These are phyloP conservation scores for Drosophila ercepeae DNA, from an alignment of 1,140 invertebrate genomes.

Conservation along the genomic window DNA sequence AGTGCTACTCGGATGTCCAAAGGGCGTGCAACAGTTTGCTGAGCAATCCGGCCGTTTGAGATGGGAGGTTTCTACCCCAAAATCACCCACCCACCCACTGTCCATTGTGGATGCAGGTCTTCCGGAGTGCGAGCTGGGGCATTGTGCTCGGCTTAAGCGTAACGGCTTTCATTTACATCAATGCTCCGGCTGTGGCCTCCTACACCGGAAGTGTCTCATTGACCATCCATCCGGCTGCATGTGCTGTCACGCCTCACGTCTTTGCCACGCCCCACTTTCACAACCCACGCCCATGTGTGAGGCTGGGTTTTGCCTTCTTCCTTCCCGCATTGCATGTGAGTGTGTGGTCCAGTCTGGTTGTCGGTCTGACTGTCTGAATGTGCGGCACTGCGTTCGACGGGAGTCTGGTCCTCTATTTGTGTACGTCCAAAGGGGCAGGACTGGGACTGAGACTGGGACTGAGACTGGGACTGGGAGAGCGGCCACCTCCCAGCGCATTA, in stretches of 20 bases:
- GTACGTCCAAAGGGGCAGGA: conserved; percentile 5
- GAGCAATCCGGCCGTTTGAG: conserved; percentile 34
- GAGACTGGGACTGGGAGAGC: neutral
- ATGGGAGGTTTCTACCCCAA: conserved; percentile 7
- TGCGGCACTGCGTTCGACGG: neutral
- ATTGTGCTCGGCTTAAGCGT: conserved; percentile 88
- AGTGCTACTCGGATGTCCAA: conserved; percentile 48
- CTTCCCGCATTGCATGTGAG: conserved; percentile 51
- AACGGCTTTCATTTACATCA: conserved; percentile 88
- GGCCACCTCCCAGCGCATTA: conserved; percentile 55
- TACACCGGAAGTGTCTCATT: conserved; percentile 88
- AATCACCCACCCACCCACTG: conserved; percentile 86
- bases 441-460: neutral
- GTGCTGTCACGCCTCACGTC: conserved; percentile 89
- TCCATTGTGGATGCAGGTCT: conserved; percentile 91
- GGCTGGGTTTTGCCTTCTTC: conserved; percentile 76
- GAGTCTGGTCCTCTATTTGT: conserved; percentile 18
- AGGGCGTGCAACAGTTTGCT: conserved; percentile 72
- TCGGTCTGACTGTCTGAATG: neutral
- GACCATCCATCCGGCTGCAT: conserved; percentile 89
- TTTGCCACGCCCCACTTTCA: conserved; percentile 86
- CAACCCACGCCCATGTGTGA: conserved; percentile 88
- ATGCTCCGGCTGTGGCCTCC: conserved; percentile 88
- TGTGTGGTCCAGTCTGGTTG: too few relatives aligned
- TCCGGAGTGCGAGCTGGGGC: conserved; percentile 88